Evolutionary conservation across 37 sponge, comb jelly and placozoan genomes (phyloP).

Genomic region (Agelas oroides): DNA sequence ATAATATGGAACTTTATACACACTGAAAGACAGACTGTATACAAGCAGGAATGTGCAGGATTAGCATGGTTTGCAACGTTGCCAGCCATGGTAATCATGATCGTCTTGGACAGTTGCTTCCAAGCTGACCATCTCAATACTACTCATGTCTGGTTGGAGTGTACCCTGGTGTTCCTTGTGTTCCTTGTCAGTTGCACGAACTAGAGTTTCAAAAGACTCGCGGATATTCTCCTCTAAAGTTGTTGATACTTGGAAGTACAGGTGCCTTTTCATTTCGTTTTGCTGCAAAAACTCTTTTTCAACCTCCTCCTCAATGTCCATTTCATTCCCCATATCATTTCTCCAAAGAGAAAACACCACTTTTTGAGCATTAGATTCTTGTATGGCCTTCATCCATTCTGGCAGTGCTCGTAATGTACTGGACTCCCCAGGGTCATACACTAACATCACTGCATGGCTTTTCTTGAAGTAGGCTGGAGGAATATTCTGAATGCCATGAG

Average conservation of each 20-base stretch:
- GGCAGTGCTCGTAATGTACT: conserved; percentile 20
- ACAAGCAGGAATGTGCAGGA: too few relatives aligned
- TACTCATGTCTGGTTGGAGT: too few relatives aligned
- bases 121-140: too few relatives aligned
- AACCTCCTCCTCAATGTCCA: neutral
- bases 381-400: conserved; percentile 51
- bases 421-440: conserved; percentile 37
- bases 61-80: too few relatives aligned
- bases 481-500: conserved; percentile 22
- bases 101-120: too few relatives aligned
- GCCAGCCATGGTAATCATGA: too few relatives aligned
- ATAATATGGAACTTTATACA: too few relatives aligned
- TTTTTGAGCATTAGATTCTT: neutral
- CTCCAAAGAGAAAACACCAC: conserved; percentile 59
- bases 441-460: conserved; percentile 54
- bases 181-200: too few relatives aligned
- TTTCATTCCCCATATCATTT: conserved; percentile 2
- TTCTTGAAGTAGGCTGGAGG: conserved; percentile 60
- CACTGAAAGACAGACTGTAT: too few relatives aligned
- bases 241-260: neutral
- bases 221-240: neutral
- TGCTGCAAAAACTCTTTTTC: neutral
- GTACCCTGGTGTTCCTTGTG: too few relatives aligned
- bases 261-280: neutral
- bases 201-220: neutral